Conservation (phyloP, 1,140 invertebrate genomes). For the Odontomachus brunneus region DNA sequence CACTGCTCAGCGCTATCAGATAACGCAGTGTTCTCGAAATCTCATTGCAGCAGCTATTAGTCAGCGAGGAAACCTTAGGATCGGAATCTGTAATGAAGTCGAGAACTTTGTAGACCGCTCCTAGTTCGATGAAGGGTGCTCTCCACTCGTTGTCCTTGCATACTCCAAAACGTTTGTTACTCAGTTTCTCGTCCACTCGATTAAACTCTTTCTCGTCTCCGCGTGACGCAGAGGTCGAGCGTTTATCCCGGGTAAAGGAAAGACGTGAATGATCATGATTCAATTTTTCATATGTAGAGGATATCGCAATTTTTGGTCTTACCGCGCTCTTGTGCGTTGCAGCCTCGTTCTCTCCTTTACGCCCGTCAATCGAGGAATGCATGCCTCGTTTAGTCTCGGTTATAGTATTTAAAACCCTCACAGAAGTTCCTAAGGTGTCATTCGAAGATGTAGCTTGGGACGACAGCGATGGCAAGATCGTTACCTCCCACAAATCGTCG, state of each 20-base stretch:
- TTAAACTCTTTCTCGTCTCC: slow-evolving; percentile 20
- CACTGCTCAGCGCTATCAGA: slow-evolving; percentile 37
- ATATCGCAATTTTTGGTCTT: neutral
- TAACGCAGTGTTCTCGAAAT: slow-evolving; percentile 48
- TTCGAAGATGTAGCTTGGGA: slow-evolving; percentile 7
- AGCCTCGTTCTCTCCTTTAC: neutral
- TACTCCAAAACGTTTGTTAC: neutral
- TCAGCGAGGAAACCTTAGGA: slow-evolving; percentile 24
- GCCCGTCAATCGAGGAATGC: neutral
- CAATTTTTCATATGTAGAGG: neutral
- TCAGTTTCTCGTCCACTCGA: neutral
- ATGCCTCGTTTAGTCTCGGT: slow-evolving; percentile 18
- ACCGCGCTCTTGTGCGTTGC: neutral
- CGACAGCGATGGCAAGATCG: neutral
- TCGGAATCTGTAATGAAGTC: slow-evolving; percentile 36
- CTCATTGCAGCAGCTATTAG: slow-evolving; percentile 36
- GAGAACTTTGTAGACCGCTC: slow-evolving; percentile 63
- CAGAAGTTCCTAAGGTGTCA: neutral
- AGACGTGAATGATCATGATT: neutral
- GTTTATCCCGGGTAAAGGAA: neutral
- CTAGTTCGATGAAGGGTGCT: slow-evolving; percentile 62
- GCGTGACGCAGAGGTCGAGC: slow-evolving; percentile 5
- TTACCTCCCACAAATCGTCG: slow-evolving; percentile 44
- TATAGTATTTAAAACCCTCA: slow-evolving; percentile 46
- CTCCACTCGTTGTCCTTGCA: neutral